Evolutionary conservation across 2,113 vertebrate genomes (phyloP).

Genomic region (Melanotaenia duboulayi): DNA sequence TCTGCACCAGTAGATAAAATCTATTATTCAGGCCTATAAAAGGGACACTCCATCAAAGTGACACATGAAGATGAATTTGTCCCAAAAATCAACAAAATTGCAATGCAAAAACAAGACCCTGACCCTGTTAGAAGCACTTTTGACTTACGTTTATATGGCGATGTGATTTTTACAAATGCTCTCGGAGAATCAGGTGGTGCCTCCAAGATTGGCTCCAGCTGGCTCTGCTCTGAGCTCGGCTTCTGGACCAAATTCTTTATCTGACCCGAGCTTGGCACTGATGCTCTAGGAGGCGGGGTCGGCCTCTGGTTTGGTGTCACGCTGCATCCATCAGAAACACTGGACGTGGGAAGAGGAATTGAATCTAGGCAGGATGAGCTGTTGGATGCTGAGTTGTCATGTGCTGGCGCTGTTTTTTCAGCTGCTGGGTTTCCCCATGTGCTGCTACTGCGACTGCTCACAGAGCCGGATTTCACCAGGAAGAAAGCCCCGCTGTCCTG

Average conservation of each 20-base stretch:
- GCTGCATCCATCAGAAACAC: neutral
- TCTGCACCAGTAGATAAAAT: neutral
- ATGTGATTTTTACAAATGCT: conserved; percentile 45
- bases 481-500: conserved; percentile 47
- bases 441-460: conserved; percentile 59
- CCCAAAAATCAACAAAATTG: too few relatives aligned
- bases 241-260: conserved; percentile 34
- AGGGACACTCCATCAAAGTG: neutral
- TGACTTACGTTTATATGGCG: conserved; percentile 77
- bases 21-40: neutral
- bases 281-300: neutral
- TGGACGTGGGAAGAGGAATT: neutral
- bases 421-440: conserved; percentile 55
- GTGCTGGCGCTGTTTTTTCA: conserved; percentile 11
- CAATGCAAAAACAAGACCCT: neutral
- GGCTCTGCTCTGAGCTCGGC: conserved; percentile 40
- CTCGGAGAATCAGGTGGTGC: conserved; percentile 43
- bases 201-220: conserved; percentile 61
- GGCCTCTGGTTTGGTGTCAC: neutral
- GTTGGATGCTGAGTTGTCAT: conserved; percentile 20
- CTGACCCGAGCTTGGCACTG: conserved; percentile 17
- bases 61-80: neutral
- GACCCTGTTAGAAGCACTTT: neutral
- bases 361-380: neutral
- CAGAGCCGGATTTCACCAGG: conserved; percentile 56